Base-by-base conservation (phyloP, 2,797 vertebrate species). In the Chelon labrosus region DNA sequence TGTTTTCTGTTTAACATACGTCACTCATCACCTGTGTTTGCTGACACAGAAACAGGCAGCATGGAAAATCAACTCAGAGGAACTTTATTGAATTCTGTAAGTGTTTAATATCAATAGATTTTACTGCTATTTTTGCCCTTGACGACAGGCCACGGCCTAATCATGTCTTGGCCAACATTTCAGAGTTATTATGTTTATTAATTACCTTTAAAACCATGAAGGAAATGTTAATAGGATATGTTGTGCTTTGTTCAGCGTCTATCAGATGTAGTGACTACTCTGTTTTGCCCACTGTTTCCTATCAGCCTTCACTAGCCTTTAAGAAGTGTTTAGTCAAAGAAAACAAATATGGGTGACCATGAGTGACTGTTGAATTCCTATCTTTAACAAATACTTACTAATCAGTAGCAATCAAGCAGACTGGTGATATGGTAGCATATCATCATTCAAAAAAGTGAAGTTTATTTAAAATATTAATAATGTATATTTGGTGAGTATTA, bases 31-130 rank as follows among this genome's bases (percentile, higher is more conserved):
- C 20, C n/a, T 13, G 16, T 56, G 54, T 74, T 77, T 83, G 55
- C 65, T 76, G 25, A 61, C 11, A 55, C 22, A 65, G 47, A 68
- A 75, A 64, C 60, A 60, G 57, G 56, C 37, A 57, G 54, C 41
- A 35, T 76, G 65, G 70, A 76, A 79, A 79, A 62, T 65, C 19
- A 2, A 9, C 20, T 44, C 42, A 14, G 22, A 17, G 4, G 7
- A 56, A 42, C 2, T 1, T 14, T 2, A 1, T 22, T 22, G 49
- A 19, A 58, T 35, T 19, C 41, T 41, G 25, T 8, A 39, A 58
- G 19, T 27, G 13, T 37, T 27, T 17, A 5, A 3, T 57, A 60
- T 68, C 2, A 17, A 9, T 1, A 8, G 5, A 10, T 47, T 12
- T 49, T 49, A n/a, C 16, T 42, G 41, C 3, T 4, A 44, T 44